phyloP scores from a whole-genome alignment of 2,888 invertebrate species.

The Melieria crassipennis region DNA sequence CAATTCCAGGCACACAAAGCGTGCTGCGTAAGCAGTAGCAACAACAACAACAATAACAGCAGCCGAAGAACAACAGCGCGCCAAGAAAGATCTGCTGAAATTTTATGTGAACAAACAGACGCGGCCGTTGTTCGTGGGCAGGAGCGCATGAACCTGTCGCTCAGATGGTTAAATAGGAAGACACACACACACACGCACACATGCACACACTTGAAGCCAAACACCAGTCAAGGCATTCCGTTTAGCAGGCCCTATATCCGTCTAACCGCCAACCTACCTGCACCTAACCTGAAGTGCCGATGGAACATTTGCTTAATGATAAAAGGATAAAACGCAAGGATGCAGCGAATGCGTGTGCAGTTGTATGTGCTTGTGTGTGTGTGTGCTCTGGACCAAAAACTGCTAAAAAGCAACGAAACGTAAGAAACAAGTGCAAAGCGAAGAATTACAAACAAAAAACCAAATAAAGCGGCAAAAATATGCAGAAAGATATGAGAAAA shows the following conservation, averaged over 20 bases:
- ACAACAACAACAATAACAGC: no score
- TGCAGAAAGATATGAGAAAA: constrained; percentile 1
- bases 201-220: no score
- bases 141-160: background rate
- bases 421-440: no score
- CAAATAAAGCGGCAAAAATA: background rate
- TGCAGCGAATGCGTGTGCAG: background rate
- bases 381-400: background rate
- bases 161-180: background rate
- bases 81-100: background rate
- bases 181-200: no score
- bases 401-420: no score
- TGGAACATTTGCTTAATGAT: constrained; percentile 33
- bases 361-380: background rate
- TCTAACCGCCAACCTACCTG: constrained; percentile 22
- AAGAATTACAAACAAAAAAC: no score
- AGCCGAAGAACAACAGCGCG: background rate
- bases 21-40: no score
- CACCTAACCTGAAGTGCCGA: constrained; percentile 25
- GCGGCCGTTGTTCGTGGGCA: background rate
- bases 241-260: background rate
- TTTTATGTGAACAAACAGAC: background rate
- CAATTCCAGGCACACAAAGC: no score
- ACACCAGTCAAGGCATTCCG: no score
- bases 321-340: constrained; percentile 30